phyloP scores from a whole-genome alignment of 2,113 vertebrate species.

The Microtus pennsylvanicus region DNA sequence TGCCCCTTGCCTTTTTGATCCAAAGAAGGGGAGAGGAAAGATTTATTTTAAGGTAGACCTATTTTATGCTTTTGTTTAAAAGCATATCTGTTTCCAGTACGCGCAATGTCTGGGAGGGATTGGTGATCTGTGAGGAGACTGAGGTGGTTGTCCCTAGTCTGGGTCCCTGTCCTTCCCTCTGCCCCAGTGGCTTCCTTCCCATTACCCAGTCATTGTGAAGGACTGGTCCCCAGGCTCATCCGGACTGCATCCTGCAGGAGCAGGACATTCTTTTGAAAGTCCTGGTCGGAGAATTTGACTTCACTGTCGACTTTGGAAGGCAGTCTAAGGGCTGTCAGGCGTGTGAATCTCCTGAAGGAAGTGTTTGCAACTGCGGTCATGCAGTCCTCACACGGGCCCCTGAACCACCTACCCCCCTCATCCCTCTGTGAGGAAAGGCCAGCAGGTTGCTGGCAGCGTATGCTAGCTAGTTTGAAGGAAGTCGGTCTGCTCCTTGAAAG shows the following conservation, averaged over 20 bases:
- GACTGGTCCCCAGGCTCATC: not conserved
- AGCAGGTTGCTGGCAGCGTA: not conserved
- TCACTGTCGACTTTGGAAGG: not conserved
- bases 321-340: not conserved
- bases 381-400: not conserved
- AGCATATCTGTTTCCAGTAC: slow-evolving; percentile 87
- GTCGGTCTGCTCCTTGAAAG: not conserved
- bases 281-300: not conserved
- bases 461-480: not conserved
- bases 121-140: not conserved
- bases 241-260: not conserved
- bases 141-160: not conserved
- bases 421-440: not conserved
- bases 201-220: not conserved
- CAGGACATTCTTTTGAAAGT: not conserved
- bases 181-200: not conserved
- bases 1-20: slow-evolving; percentile 78
- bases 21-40: slow-evolving; percentile 67
- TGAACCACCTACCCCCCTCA: not conserved
- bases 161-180: not conserved
- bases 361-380: not conserved
- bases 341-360: not conserved
- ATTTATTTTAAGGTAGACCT: slow-evolving; percentile 85
- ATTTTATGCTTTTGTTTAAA: slow-evolving; percentile 88
- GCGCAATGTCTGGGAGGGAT: slow-evolving; percentile 69